Conservation (phyloP, 2,888 invertebrate species). For the Doris montereyensis region DNA sequence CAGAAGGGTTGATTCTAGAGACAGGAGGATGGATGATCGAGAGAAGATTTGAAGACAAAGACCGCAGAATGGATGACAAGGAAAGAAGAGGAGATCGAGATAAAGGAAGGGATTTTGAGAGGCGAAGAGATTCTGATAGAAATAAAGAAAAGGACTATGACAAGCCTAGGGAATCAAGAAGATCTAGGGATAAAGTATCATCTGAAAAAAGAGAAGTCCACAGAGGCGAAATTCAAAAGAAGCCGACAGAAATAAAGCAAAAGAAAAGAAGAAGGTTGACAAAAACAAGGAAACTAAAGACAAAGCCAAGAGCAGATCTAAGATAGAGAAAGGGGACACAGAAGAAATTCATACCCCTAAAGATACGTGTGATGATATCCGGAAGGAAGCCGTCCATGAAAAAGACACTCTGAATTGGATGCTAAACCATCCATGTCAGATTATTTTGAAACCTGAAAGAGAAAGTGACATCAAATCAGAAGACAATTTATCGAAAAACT, state of each 20-base stretch:
- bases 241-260: slow-evolving; percentile 47
- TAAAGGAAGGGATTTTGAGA: slow-evolving; percentile 25
- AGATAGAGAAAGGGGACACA: slow-evolving; percentile 21
- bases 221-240: slow-evolving; percentile 68
- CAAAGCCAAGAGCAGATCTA: slow-evolving; percentile 5
- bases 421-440: no score
- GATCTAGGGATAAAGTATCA: slow-evolving; percentile 67
- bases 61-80: not conserved
- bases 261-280: slow-evolving; percentile 47
- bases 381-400: no score
- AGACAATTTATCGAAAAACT: no score
- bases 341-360: no score
- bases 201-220: slow-evolving; percentile 73
- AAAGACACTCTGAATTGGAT: no score
- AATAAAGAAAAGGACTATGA: slow-evolving; percentile 56
- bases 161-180: slow-evolving; percentile 73
- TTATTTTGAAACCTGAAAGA: no score
- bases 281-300: slow-evolving; percentile 42
- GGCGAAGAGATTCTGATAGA: not conserved
- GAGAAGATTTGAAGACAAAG: slow-evolving; percentile 7
- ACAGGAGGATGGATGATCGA: not conserved
- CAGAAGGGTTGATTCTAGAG: not conserved
- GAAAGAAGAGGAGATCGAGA: slow-evolving; percentile 3
- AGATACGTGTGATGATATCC: no score
- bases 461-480: no score